Evolutionary conservation across 2,888 invertebrate species (phyloP).

Genomic region (Cotesia congregata): DNA sequence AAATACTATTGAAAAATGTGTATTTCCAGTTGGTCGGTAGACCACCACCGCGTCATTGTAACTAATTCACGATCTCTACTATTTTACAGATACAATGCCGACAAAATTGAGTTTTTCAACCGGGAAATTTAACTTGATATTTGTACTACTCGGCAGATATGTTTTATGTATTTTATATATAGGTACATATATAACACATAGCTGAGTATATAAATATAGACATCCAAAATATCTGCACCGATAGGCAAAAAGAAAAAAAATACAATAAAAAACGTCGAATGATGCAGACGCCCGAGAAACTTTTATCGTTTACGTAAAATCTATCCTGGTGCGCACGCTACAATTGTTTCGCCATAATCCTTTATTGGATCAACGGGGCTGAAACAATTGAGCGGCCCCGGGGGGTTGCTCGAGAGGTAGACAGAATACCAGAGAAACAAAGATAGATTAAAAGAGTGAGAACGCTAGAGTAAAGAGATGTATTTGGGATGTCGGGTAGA

Average conservation of each 20-base stretch:
- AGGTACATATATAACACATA: not conserved
- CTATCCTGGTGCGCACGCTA: conserved; percentile 56
- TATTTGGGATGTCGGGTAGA: conserved; percentile 25
- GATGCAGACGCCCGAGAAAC: conserved; percentile 33
- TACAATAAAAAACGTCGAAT: conserved; percentile 9
- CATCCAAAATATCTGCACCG: conserved; percentile 8
- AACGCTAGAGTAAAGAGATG: conserved; percentile 15
- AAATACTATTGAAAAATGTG: not conserved
- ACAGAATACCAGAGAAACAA: conserved; percentile 17
- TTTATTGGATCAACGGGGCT: conserved; percentile 70
- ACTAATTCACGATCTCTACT: conserved; percentile 1
- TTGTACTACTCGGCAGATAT: not conserved
- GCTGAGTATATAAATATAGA: not conserved
- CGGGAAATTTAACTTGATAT: not conserved
- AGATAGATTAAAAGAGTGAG: conserved; percentile 18
- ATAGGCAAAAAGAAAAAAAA: conserved; percentile 30
- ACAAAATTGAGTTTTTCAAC: not conserved
- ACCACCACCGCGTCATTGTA: not conserved
- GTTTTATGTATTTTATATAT: not conserved
- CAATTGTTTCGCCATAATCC: conserved; percentile 69
- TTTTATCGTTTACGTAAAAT: conserved; percentile 50
- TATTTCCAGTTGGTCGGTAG: not conserved
- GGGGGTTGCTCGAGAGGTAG: conserved; percentile 39
- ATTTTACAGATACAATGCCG: not conserved
- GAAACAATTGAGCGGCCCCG: conserved; percentile 67